Conservation (phyloP, 92 coral and sea anemone species). For the Palythoa grandis region DNA sequence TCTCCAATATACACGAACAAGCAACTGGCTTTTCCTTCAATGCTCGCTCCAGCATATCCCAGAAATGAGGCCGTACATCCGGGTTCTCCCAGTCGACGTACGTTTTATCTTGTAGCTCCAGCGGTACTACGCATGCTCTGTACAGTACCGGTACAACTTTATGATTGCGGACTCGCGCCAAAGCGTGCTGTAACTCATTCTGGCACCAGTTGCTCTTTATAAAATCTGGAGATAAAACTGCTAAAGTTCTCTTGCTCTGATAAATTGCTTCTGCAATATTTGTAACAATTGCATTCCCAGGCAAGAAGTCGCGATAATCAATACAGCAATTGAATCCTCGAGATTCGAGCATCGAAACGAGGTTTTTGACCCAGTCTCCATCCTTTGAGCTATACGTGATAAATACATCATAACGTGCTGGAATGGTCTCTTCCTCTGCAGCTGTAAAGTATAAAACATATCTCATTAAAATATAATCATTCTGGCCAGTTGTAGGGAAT, state of each 20-base stretch:
- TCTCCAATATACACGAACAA: not conserved
- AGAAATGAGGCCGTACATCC: slow-evolving; percentile 65
- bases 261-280: slow-evolving; percentile 82
- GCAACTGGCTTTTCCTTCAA: not conserved
- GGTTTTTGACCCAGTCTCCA: slow-evolving; percentile 67
- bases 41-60: slow-evolving; percentile 65
- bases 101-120: slow-evolving; percentile 51
- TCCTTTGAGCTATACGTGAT: slow-evolving; percentile 85
- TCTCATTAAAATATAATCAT: not conserved
- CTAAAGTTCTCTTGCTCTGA: slow-evolving; percentile 75
- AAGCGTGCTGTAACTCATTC: slow-evolving; percentile 78
- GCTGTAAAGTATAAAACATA: not conserved
- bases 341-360: slow-evolving; percentile 66
- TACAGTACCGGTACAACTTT: slow-evolving; percentile 71
- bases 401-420: slow-evolving; percentile 74
- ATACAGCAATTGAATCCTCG: slow-evolving; percentile 73
- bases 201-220: slow-evolving; percentile 76
- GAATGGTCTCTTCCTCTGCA: not conserved
- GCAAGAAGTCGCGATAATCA: slow-evolving; percentile 78
- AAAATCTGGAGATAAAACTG: slow-evolving; percentile 81
- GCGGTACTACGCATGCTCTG: slow-evolving; percentile 61
- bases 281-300: slow-evolving; percentile 76
- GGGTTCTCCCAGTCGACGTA: slow-evolving; percentile 73
- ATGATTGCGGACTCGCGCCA: slow-evolving; percentile 53
- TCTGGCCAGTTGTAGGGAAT: too few relatives aligned